phyloP scores from a whole-genome alignment of 1,140 invertebrate genomes.

The Medauroidea extradentata region DNA sequence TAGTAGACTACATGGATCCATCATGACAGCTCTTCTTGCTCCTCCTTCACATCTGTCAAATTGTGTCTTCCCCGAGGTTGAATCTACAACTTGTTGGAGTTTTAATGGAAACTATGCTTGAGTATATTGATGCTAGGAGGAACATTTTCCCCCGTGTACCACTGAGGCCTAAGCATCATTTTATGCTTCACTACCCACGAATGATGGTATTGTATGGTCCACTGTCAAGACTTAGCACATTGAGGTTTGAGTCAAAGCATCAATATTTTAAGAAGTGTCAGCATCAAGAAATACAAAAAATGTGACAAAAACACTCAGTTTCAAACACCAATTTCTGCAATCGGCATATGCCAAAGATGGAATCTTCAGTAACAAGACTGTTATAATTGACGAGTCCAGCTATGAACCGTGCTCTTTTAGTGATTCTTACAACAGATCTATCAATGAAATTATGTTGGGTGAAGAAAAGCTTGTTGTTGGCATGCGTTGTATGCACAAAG shows the following conservation, averaged over 20 bases:
- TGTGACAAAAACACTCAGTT: background rate
- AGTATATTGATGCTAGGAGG: background rate
- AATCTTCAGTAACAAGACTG: background rate
- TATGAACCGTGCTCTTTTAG: background rate
- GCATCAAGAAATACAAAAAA: background rate
- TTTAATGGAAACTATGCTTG: background rate
- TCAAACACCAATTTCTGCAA: slow-evolving; percentile 1
- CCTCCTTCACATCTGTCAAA: background rate
- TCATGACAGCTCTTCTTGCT: background rate
- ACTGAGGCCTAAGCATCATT: slow-evolving; percentile 6
- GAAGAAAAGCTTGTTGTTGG: too few relatives aligned
- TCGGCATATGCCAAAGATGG: background rate
- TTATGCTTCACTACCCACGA: background rate
- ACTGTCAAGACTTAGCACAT: background rate
- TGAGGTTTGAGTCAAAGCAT: slow-evolving; percentile 3
- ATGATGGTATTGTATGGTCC: slow-evolving; percentile 2
- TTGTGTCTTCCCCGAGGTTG: background rate
- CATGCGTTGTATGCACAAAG: too few relatives aligned
- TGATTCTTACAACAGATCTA: background rate
- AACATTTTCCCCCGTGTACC: background rate
- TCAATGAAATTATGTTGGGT: too few relatives aligned
- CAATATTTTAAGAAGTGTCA: background rate
- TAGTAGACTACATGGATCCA: background rate
- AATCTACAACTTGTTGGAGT: background rate
- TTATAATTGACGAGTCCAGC: background rate